These are phyloP conservation scores for Pitangus sulphuratus DNA, from an alignment of 2,797 vertebrate genomes.

Conservation along the genomic window DNA sequence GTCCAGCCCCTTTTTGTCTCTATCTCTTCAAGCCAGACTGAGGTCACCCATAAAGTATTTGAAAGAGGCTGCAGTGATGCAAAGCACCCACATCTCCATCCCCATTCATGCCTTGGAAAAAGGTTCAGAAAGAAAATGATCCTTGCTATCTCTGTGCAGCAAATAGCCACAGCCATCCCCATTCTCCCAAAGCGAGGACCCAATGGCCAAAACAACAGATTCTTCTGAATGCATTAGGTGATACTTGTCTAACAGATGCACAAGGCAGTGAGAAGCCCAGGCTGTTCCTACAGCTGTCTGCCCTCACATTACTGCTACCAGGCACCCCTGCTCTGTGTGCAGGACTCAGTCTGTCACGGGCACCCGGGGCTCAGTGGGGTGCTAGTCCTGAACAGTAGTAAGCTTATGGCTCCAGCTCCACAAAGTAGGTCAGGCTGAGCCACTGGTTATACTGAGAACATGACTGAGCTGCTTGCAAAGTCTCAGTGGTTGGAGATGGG, in stretches of 20 bases:
- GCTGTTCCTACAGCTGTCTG: background rate
- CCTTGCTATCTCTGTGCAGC: background rate
- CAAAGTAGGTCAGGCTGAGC: background rate
- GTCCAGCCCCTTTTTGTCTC: background rate
- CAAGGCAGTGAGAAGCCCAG: background rate
- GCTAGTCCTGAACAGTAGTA: background rate
- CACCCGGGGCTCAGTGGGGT: background rate
- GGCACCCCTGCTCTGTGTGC: background rate
- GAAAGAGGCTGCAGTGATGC: background rate
- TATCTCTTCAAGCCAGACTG: background rate
- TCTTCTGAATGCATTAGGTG: background rate
- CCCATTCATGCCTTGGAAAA: background rate
- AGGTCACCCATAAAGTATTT: accelerated
- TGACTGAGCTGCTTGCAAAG: background rate
- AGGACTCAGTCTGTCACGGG: accelerated
- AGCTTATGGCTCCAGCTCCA: background rate
- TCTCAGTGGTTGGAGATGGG: background rate
- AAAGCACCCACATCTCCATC: background rate
- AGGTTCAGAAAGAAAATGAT: background rate
- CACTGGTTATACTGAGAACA: background rate
- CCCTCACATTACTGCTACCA: background rate
- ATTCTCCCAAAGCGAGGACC: background rate
- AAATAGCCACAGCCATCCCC: background rate
- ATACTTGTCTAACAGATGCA: background rate
- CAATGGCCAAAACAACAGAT: background rate